Evolutionary conservation across 1,140 invertebrate species (phyloP).

Genomic region (Sarcophaga bullata): DNA sequence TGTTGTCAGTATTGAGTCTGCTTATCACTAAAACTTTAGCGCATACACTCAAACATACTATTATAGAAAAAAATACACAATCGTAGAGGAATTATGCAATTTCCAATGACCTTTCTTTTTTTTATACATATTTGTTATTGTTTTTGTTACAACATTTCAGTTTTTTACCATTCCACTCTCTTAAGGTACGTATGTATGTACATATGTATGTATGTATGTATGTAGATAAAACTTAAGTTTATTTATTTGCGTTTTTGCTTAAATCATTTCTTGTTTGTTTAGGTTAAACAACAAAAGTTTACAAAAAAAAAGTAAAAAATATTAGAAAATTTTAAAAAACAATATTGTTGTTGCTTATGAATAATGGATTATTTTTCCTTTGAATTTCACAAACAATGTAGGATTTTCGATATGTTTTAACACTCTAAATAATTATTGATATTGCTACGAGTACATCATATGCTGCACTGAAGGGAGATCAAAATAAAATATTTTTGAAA

Average conservation of each 20-base stretch:
- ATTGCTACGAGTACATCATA: too few relatives aligned
- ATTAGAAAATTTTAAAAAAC: too few relatives aligned
- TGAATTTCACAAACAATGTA: too few relatives aligned
- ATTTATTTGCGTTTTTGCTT: conserved; percentile 20
- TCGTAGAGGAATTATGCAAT: conserved; percentile 29
- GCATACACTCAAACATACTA: conserved; percentile 1
- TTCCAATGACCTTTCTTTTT: conserved; percentile 40
- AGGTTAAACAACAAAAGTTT: conserved; percentile 23
- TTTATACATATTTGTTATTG: conserved; percentile 2
- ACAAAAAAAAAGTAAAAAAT: not conserved
- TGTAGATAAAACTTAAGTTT: not conserved
- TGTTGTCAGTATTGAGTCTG: too few relatives aligned
- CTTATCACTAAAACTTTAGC: not conserved
- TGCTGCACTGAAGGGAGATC: too few relatives aligned
- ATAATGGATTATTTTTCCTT: too few relatives aligned
- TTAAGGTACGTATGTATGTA: not conserved
- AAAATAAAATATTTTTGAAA: too few relatives aligned
- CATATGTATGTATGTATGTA: too few relatives aligned
- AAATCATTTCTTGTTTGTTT: conserved; percentile 14
- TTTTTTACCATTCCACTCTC: not conserved
- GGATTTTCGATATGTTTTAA: too few relatives aligned
- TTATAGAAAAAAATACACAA: not conserved
- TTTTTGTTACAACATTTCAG: conserved; percentile 18
- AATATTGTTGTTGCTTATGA: too few relatives aligned
- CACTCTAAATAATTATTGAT: too few relatives aligned